These are phyloP conservation scores for Acanthoscelides obtectus DNA, from an alignment of 2,888 invertebrate genomes.

Conservation along the genomic window DNA sequence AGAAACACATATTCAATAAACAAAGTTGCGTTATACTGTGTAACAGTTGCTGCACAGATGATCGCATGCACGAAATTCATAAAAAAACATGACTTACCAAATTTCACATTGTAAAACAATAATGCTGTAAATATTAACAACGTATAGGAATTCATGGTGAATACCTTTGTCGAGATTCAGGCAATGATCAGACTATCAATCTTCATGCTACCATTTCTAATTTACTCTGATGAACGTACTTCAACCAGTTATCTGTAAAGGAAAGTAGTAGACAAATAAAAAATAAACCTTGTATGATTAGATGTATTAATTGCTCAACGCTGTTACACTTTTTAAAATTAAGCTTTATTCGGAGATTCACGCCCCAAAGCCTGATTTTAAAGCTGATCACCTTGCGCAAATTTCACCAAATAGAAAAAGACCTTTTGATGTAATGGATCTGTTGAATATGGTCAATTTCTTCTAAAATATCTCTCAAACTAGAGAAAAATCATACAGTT, in stretches of 20 bases:
- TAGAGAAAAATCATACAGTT: too few species aligned
- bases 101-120: not conserved
- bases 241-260: not conserved
- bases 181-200: not conserved
- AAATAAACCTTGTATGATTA: not conserved
- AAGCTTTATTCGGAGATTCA: too few species aligned
- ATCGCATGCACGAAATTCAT: not conserved
- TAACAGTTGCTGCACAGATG: not conserved
- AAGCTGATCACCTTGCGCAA: too few species aligned
- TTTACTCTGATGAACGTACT: not conserved
- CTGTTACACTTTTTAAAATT: too few species aligned
- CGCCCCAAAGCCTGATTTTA: too few species aligned
- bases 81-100: not conserved
- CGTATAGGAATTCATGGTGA: not conserved
- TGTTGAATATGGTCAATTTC: too few species aligned
- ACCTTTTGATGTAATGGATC: too few species aligned
- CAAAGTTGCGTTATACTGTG: not conserved
- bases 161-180: not conserved
- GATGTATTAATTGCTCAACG: too few species aligned
- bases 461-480: too few species aligned
- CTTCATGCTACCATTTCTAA: not conserved
- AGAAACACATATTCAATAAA: not conserved
- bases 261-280: not conserved
- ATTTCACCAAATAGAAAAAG: too few species aligned
- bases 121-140: not conserved